Conservation (phyloP, 2,797 vertebrate species). For the Tapirus indicus region DNA sequence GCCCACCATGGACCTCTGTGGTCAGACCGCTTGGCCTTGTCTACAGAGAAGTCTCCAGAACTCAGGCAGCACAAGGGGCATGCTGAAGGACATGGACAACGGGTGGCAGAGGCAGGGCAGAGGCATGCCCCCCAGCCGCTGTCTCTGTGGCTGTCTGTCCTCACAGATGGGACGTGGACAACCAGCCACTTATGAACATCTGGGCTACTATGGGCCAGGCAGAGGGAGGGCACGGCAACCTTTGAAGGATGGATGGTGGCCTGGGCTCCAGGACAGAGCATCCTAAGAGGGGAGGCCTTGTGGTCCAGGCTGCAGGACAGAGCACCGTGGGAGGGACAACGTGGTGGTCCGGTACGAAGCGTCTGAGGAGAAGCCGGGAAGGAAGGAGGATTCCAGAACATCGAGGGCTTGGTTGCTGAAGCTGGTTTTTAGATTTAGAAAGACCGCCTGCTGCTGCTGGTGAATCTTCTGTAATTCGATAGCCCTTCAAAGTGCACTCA, state of each 20-base stretch:
- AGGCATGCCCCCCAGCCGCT: fast-evolving
- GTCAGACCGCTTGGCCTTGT: neutral
- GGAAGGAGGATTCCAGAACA: neutral
- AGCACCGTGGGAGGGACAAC: fast-evolving
- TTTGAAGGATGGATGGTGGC: fast-evolving
- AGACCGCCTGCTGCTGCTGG: fast-evolving
- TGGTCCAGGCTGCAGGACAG: fast-evolving
- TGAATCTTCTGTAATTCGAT: fast-evolving
- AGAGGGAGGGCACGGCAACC: no score
- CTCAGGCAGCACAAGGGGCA: no score
- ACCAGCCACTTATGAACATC: fast-evolving
- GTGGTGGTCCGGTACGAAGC: fast-evolving
- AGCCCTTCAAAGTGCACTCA: neutral
- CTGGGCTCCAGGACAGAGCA: neutral
- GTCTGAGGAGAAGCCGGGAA: fast-evolving
- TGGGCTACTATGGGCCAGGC: neutral
- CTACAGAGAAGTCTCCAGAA: neutral
- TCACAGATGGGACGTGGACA: fast-evolving
- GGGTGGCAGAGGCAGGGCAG: fast-evolving
- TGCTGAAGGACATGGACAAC: neutral
- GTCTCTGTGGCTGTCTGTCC: neutral
- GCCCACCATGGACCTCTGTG: fast-evolving
- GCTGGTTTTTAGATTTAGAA: neutral
- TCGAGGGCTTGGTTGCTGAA: fast-evolving
- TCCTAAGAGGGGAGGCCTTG: fast-evolving